These are phyloP conservation scores for Phthorimaea operculella DNA, from an alignment of 1,140 invertebrate species.

Conservation along the genomic window DNA sequence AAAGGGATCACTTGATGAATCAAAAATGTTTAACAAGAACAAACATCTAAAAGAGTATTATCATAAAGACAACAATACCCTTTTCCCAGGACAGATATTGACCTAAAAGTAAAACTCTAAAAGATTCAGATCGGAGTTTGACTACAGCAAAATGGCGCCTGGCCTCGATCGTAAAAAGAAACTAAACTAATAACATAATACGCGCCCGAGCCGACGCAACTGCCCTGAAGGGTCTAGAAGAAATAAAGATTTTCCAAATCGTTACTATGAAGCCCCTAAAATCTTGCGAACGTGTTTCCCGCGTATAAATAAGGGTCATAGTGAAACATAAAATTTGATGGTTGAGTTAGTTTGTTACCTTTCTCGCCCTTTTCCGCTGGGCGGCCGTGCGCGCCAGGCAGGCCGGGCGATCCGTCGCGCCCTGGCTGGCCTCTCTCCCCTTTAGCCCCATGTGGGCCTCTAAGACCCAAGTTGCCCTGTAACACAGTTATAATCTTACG, in stretches of 20 bases:
- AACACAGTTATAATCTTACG: slow-evolving; percentile 54
- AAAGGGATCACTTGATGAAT: too few relatives aligned
- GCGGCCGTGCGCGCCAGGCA: slow-evolving; percentile 62
- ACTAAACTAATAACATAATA: slow-evolving; percentile 44
- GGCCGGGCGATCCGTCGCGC: slow-evolving; percentile 47
- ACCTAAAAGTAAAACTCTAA: too few relatives aligned
- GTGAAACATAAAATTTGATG: slow-evolving; percentile 63
- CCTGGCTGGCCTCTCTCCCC: slow-evolving; percentile 49
- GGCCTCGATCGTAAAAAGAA: slow-evolving; percentile 29
- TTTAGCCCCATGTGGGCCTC: slow-evolving; percentile 56
- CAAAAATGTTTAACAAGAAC: too few relatives aligned
- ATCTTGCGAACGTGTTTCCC: slow-evolving; percentile 42
- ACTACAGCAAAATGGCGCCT: slow-evolving; percentile 22
- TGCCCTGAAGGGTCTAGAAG: slow-evolving; percentile 33
- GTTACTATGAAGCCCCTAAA: slow-evolving; percentile 49
- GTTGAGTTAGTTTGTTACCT: slow-evolving; percentile 61
- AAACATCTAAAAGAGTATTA: too few relatives aligned
- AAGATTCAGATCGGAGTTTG: too few relatives aligned
- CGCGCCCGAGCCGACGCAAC: slow-evolving; percentile 23
- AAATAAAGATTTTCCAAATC: slow-evolving; percentile 62
- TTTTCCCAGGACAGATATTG: too few relatives aligned
- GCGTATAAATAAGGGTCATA: slow-evolving; percentile 56
- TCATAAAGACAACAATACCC: not conserved
- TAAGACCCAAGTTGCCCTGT: slow-evolving; percentile 51
- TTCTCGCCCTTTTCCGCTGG: slow-evolving; percentile 69